These are phyloP conservation scores for Nephrotoma guestfalica DNA, from an alignment of 2,888 invertebrate species.

Conservation along the genomic window DNA sequence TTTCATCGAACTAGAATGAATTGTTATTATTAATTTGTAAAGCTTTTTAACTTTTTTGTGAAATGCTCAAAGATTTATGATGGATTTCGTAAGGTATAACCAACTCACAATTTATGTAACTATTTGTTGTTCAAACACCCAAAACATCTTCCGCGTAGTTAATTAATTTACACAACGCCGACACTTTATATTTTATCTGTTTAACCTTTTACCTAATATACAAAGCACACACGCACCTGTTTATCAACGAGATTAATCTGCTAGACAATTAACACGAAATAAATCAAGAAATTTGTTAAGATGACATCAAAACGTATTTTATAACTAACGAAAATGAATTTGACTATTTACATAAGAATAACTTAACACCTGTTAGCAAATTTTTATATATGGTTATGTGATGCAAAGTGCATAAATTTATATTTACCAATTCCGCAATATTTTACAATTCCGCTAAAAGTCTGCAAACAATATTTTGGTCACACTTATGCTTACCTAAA, in stretches of 20 bases:
- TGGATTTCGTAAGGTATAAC: neutral
- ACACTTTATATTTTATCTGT: neutral
- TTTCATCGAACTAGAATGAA: neutral
- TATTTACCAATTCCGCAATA: neutral
- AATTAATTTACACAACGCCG: neutral
- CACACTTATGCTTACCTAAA: neutral
- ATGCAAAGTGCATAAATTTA: neutral
- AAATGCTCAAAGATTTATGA: neutral
- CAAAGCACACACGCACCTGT: neutral
- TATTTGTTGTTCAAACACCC: neutral
- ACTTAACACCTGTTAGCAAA: neutral
- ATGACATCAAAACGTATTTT: neutral
- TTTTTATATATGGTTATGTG: neutral
- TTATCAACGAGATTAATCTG: neutral
- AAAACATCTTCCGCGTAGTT: neutral
- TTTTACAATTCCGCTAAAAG: neutral
- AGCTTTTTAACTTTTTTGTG: neutral
- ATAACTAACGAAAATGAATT: neutral
- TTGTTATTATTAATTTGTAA: neutral
- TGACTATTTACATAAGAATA: neutral
- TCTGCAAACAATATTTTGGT: neutral
- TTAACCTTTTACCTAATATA: neutral
- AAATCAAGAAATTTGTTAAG: neutral
- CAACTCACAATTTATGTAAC: neutral
- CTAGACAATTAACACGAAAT: neutral